Evolutionary conservation across 2,888 invertebrate genomes (phyloP).

Genomic region (Lycocerus yunnanus): DNA sequence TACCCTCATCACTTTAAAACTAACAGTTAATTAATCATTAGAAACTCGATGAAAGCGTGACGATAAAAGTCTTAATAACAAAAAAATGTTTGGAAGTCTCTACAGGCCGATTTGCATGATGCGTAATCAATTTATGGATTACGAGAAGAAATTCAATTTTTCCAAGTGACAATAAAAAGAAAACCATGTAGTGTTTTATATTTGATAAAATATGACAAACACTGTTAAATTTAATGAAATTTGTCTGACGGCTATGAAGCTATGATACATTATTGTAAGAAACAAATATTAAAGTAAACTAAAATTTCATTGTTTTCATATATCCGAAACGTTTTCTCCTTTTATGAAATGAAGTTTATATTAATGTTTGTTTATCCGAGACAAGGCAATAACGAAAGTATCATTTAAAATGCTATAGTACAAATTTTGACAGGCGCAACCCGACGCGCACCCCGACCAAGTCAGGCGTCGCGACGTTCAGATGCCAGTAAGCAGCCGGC

Average conservation of each 20-base stretch:
- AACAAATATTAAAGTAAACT: slow-evolving; percentile 12
- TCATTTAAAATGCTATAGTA: slow-evolving; percentile 26
- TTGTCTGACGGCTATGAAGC: background rate
- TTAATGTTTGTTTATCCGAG: slow-evolving; percentile 24
- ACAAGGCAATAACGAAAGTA: slow-evolving; percentile 31
- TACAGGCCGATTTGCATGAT: background rate
- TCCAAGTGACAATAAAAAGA: background rate
- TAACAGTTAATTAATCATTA: background rate
- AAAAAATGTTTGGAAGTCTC: background rate
- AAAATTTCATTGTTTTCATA: slow-evolving; percentile 12
- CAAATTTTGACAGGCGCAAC: slow-evolving; percentile 32
- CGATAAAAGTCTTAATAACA: background rate
- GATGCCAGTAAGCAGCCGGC: slow-evolving; percentile 25
- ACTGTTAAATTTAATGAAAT: background rate
- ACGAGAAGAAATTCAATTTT: background rate
- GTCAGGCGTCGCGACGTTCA: slow-evolving; percentile 15
- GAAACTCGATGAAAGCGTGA: background rate
- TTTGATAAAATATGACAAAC: background rate
- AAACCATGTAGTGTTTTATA: background rate
- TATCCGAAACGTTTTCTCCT: background rate
- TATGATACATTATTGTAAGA: background rate
- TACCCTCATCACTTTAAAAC: background rate
- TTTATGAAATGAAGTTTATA: slow-evolving; percentile 19
- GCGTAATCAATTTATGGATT: background rate
- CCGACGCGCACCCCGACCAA: slow-evolving; percentile 17